Conservation (phyloP, 2,888 invertebrate species). For the Leptinotarsa haldemani region DNA sequence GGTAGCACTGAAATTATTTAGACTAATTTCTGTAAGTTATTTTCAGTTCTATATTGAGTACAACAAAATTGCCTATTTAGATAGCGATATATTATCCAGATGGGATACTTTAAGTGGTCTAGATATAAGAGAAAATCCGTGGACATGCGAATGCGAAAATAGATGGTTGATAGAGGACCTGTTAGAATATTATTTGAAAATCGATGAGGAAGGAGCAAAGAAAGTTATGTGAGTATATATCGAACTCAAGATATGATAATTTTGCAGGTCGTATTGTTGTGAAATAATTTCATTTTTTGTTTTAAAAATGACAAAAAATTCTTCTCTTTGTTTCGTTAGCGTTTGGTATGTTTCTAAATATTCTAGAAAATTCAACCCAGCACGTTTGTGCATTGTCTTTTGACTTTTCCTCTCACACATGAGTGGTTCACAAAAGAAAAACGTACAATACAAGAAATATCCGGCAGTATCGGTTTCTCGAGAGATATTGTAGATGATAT, state of each 20-base stretch:
- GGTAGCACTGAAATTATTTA: no score
- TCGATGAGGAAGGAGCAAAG: conserved; percentile 64
- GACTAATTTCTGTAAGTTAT: background rate
- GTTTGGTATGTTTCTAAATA: no score
- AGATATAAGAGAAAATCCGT: conserved; percentile 80
- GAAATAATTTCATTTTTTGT: no score
- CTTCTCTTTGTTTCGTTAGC: no score
- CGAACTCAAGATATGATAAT: background rate
- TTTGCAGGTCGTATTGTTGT: background rate
- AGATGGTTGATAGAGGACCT: conserved; percentile 80
- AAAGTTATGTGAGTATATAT: conserved; percentile 66
- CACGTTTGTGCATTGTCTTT: no score
- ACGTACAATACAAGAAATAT: no score
- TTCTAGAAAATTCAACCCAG: no score
- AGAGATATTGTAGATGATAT: no score
- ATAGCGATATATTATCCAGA: conserved; percentile 72
- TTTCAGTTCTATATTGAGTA: conserved; percentile 77
- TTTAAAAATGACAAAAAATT: no score
- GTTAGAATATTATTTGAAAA: conserved; percentile 68
- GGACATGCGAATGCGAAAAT: conserved; percentile 83
- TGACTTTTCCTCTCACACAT: no score
- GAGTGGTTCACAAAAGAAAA: no score
- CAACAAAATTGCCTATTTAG: conserved; percentile 78
- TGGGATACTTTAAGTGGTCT: conserved; percentile 78
- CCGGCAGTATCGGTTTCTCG: no score